Evolutionary conservation across 2,888 invertebrate genomes (phyloP), one percentile per base, ranked within the genome.

Genomic region (Erpobdella octoculata): DNA sequence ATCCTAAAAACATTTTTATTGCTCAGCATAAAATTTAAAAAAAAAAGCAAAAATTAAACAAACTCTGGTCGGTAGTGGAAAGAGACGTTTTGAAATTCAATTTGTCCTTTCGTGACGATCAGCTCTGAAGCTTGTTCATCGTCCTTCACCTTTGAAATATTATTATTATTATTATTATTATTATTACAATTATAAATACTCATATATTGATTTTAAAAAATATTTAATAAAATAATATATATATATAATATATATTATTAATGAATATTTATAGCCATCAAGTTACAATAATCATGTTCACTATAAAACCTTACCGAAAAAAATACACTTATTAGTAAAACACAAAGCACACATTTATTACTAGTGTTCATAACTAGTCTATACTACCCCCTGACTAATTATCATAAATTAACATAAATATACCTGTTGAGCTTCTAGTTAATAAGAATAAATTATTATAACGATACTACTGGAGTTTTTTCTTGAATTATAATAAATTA

Each of bases 61-160:
- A 76, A 83, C 80, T 78, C 76, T 36, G 80, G 78, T 28, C 80
- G 78, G 83, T 98, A 97, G 25, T 90, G 89, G 83, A 98, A 98
- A 2, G 88, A 87, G 0, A 98, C 94, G 81, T 95, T 89, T 35
- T 88, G 87, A 83, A 97, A 95, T 82, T 93, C 91, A 36, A 98
- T 89, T 69, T 79, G 77, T 41, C 86, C 86, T 70, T 88, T 87
- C 59, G 87, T 86, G 12, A 91, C 85, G 2, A 86, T 78, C 65
- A 96, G 82, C 0, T 88, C 87, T 0, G 87, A 87, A 9, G 94
- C 93, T 70, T 90, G 89, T 0, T 89, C 88, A 0, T 89, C 88
- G 84, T 97, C 94, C 70, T 76, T 77, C 1, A 83, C 78, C 80
- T 79, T 31, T 2, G 9, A 33, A 33, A 62, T 62, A 62, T 28